Conservation (phyloP, 2,888 invertebrate genomes). For the Yponomeuta cagnagella region DNA sequence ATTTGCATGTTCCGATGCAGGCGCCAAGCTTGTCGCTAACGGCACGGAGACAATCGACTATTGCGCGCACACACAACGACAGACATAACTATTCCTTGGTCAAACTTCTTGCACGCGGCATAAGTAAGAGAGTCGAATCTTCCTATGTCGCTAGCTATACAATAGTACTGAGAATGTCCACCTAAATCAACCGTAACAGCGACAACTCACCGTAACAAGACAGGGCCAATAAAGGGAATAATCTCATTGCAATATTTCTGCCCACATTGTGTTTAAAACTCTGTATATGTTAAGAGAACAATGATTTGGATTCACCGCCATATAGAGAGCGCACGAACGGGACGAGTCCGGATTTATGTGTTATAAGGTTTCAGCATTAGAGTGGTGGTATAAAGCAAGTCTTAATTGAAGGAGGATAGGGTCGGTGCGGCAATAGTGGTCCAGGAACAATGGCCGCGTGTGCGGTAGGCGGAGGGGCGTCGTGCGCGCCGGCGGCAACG, state of each 20-base stretch:
- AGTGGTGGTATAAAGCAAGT: conserved; percentile 48
- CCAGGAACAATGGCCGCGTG: conserved; percentile 57
- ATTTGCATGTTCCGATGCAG: conserved; percentile 52
- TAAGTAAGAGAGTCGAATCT: too few species aligned
- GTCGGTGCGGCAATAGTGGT: conserved; percentile 40
- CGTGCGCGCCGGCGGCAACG: conserved; percentile 50
- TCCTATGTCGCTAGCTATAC: background rate
- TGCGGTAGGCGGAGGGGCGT: conserved; percentile 55
- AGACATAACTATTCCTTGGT: too few species aligned
- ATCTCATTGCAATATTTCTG: conserved; percentile 5
- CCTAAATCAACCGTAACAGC: conserved; percentile 7
- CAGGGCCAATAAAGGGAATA: too few species aligned
- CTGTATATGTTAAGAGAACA: conserved; percentile 6
- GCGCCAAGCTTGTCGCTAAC: conserved; percentile 43
- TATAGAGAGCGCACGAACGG: conserved; percentile 31
- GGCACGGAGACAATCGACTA: conserved; percentile 51
- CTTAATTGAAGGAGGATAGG: conserved; percentile 51
- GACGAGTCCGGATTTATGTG: conserved; percentile 37
- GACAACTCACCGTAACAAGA: conserved; percentile 15
- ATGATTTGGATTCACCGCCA: conserved; percentile 27
- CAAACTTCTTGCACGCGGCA: background rate
- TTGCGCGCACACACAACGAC: conserved; percentile 21
- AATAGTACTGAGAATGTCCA: background rate
- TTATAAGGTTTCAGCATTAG: conserved; percentile 48
- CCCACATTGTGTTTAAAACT: conserved; percentile 4